A percentile compares a stretch with the other conserved stretches of the same genome.
These are phyloP conservation scores for Smittia aterrima DNA, from an alignment of 2,888 invertebrate species.

Conservation along the genomic window DNA sequence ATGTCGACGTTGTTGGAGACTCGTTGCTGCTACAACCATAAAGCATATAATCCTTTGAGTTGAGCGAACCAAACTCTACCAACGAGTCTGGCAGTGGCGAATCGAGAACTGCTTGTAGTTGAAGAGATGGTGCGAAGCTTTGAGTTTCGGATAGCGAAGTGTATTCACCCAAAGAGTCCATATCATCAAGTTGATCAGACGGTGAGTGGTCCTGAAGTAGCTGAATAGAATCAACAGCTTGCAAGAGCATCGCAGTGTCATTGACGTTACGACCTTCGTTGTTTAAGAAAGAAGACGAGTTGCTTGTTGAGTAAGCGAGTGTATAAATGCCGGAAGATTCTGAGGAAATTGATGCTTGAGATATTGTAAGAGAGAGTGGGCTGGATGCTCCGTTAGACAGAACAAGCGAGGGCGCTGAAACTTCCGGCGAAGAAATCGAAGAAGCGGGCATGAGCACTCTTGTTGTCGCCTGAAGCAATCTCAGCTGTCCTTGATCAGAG, in stretches of 20 bases:
- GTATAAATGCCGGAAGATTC: constrained; percentile 61
- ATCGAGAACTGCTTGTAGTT: constrained; percentile 73
- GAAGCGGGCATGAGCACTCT: constrained; percentile 49
- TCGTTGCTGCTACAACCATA: constrained; percentile 53
- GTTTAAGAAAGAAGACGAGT: constrained; percentile 60
- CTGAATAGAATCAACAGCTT: constrained; percentile 65
- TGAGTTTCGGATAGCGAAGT: constrained; percentile 55
- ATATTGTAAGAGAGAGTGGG: constrained; percentile 52
- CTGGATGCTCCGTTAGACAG: constrained; percentile 47
- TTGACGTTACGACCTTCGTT: constrained; percentile 77
- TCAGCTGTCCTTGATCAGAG: constrained; percentile 67
- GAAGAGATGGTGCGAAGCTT: constrained; percentile 45
- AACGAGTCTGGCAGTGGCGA: constrained; percentile 75
- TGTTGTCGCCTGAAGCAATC: constrained; percentile 47
- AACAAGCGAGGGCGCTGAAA: constrained; percentile 50
- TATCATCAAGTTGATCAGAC: constrained; percentile 64
- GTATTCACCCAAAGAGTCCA: constrained; percentile 63
- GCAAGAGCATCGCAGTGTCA: constrained; percentile 65
- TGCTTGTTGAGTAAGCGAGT: constrained; percentile 59
- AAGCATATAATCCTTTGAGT: constrained; percentile 57
- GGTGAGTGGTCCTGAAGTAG: constrained; percentile 63
- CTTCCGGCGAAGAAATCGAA: constrained; percentile 52
- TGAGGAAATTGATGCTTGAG: constrained; percentile 47
- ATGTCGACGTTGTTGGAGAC: constrained; percentile 56
- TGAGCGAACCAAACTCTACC: constrained; percentile 80